Conservation (phyloP, 2,888 invertebrate genomes). For the Metallyticus violacea region DNA sequence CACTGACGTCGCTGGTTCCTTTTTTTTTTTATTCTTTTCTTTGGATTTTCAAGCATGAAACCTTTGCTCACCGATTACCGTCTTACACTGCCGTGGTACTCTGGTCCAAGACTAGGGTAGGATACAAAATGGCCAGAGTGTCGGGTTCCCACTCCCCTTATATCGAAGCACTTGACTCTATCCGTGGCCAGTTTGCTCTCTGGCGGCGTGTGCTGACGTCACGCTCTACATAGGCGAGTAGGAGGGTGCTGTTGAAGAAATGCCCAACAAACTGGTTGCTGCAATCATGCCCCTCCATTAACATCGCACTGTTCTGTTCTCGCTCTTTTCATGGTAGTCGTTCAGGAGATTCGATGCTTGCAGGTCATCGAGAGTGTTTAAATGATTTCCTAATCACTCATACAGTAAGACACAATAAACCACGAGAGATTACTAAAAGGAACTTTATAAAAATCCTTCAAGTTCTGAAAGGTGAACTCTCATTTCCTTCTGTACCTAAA, state of each 20-base stretch:
- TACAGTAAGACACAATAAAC: too few relatives aligned
- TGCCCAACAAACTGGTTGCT: background rate
- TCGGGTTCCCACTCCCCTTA: constrained; percentile 12
- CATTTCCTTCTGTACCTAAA: too few relatives aligned
- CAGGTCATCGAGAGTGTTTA: background rate
- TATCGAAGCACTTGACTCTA: background rate
- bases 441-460: too few relatives aligned
- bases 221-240: background rate
- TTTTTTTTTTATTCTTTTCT: background rate
- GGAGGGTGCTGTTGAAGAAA: constrained; percentile 8
- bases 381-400: background rate
- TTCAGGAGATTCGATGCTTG: background rate
- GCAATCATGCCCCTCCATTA: background rate
- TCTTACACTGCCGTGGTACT: background rate
- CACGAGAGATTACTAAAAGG: too few relatives aligned
- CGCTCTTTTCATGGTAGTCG: background rate
- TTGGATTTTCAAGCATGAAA: background rate
- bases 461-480: too few relatives aligned
- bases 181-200: background rate
- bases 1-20: background rate
- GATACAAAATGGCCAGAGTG: constrained; percentile 6
- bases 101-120: background rate
- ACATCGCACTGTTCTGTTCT: too few relatives aligned
- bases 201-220: background rate
- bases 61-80: background rate